Conservation (phyloP, 1,140 invertebrate species). For the Zaprionus nigranus region DNA sequence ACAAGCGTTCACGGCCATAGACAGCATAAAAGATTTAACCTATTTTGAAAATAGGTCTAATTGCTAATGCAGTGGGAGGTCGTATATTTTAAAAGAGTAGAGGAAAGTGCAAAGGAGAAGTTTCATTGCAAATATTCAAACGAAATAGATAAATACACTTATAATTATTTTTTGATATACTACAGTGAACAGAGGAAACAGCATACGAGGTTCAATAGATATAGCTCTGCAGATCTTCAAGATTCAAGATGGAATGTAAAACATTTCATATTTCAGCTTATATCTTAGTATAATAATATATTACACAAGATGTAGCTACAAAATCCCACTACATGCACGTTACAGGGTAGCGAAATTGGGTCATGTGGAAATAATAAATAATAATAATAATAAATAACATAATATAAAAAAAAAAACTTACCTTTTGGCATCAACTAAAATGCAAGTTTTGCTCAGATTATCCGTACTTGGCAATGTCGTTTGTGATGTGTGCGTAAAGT, state of each 20-base stretch:
- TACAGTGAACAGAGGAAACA: too few relatives aligned
- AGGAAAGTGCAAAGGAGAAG: too few relatives aligned
- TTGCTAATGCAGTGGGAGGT: not conserved
- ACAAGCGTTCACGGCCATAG: not conserved
- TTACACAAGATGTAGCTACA: not conserved
- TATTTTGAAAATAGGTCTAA: not conserved
- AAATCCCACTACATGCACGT: not conserved
- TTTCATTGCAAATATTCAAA: too few relatives aligned
- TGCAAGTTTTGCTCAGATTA: conserved; percentile 77
- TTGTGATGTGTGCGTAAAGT: conserved; percentile 77
- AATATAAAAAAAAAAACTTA: conserved; percentile 47
- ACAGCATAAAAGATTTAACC: not conserved
- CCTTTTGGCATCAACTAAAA: conserved; percentile 80
- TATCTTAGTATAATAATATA: not conserved
- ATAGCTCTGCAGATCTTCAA: not conserved
- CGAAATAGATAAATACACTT: too few relatives aligned
- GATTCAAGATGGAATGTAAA: not conserved
- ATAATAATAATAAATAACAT: conserved; percentile 19
- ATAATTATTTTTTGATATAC: too few relatives aligned
- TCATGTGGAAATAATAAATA: conserved; percentile 22
- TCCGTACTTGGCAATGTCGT: conserved; percentile 78
- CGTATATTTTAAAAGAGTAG: too few relatives aligned
- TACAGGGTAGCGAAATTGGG: conserved; percentile 16
- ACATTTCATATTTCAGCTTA: not conserved
- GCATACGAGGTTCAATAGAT: not conserved